A percentile compares a stretch with the other conserved stretches of the same genome.
Evolutionary conservation across 2,797 vertebrate genomes (phyloP).

Genomic region (Cephalopachus bancanus): DNA sequence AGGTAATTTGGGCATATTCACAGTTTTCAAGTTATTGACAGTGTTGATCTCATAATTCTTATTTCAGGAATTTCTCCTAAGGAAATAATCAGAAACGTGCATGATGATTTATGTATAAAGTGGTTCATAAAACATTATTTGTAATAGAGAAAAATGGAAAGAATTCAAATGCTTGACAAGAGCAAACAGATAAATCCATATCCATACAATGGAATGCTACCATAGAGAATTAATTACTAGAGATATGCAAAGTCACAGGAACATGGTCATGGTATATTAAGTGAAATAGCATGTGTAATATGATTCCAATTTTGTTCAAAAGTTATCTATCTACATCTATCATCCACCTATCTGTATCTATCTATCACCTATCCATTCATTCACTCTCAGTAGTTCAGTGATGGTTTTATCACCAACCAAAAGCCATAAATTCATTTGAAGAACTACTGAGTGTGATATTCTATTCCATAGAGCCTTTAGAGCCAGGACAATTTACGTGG

Average conservation of each 20-base stretch:
- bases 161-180: neutral
- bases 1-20: neutral
- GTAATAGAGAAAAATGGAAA: slow-evolving; percentile 43
- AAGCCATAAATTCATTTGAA: neutral
- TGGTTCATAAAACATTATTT: slow-evolving; percentile 3
- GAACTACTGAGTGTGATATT: neutral
- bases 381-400: slow-evolving; percentile 7
- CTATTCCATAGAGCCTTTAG: neutral
- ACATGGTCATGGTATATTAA: neutral
- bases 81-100: slow-evolving; percentile 28
- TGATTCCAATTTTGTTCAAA: slow-evolving; percentile 35
- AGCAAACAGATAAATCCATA: slow-evolving; percentile 22
- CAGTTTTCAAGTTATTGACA: slow-evolving; percentile 36
- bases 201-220: neutral
- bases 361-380: neutral
- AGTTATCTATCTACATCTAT: neutral
- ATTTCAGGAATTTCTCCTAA: slow-evolving; percentile 22
- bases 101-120: slow-evolving; percentile 28
- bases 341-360: neutral
- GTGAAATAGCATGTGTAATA: slow-evolving; percentile 13
- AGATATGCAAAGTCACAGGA: slow-evolving; percentile 26
- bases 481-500: neutral
- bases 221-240: slow-evolving; percentile 22
- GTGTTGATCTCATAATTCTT: slow-evolving; percentile 15
- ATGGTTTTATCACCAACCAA: neutral